A percentile compares a stretch with the other conserved stretches of the same genome.
These are phyloP conservation scores for Chloebia gouldiae DNA, from an alignment of 2,113 vertebrate genomes.

Conservation along the genomic window DNA sequence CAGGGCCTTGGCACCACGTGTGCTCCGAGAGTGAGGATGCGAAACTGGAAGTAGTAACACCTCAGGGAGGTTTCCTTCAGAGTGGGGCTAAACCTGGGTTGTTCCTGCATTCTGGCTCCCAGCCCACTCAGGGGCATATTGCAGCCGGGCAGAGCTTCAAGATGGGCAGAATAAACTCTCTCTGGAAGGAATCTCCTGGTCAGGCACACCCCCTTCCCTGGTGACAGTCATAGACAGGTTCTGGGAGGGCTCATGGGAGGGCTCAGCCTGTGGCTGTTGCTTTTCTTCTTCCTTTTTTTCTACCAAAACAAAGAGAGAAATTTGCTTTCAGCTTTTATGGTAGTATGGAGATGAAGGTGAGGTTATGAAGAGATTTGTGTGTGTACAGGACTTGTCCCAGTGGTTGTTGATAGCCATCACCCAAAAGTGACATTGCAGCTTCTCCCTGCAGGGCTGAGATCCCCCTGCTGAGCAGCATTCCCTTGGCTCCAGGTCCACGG, in stretches of 20 bases:
- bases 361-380: background rate
- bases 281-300: background rate
- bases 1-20: background rate
- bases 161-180: background rate
- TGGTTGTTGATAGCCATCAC: background rate
- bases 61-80: background rate
- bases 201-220: accelerated
- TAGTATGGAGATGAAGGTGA: background rate
- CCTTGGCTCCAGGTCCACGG: accelerated
- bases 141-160: accelerated
- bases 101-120: background rate
- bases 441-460: background rate
- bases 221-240: background rate
- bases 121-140: background rate
- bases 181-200: accelerated
- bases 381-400: background rate
- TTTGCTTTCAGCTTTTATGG: background rate
- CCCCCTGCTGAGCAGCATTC: background rate
- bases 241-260: background rate
- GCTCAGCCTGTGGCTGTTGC: background rate
- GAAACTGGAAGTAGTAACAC: background rate
- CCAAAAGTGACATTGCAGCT: background rate
- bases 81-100: background rate
- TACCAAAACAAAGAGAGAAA: background rate
- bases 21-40: background rate